Conservation (phyloP, 2,888 invertebrate genomes). For the Tigriopus californicus region DNA sequence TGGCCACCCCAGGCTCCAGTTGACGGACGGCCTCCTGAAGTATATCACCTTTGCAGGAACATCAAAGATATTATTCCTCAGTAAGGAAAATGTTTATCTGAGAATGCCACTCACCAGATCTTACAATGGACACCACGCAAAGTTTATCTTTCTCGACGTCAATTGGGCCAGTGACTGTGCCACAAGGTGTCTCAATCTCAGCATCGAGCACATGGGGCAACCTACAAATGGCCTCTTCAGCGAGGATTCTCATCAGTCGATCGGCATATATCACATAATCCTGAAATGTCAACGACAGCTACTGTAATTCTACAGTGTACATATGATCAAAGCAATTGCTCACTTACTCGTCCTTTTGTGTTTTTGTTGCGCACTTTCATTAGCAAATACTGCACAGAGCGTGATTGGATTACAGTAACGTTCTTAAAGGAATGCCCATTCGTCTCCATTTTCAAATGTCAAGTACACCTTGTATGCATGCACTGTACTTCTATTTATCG, state of each 20-base stretch:
- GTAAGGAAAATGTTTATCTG: background rate
- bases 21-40: conserved; percentile 15
- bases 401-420: conserved; percentile 7
- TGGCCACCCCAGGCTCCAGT: conserved; percentile 2
- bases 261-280: conserved; percentile 9
- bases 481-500: no score
- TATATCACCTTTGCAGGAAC: conserved; percentile 6
- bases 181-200: conserved; percentile 12
- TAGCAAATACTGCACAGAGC: conserved; percentile 5
- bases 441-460: background rate
- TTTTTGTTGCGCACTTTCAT: conserved; percentile 2
- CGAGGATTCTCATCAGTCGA: conserved; percentile 14
- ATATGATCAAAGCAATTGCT: background rate
- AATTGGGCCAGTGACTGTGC: background rate
- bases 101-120: conserved; percentile 6
- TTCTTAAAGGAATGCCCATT: background rate
- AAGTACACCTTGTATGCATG: no score
- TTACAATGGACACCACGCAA: conserved; percentile 11
- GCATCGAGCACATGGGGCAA: conserved; percentile 1
- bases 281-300: background rate
- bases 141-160: background rate
- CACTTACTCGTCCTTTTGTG: background rate
- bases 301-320: background rate
- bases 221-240: conserved; percentile 15
- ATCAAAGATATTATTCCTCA: no score